Evolutionary conservation across 2,888 invertebrate species (phyloP).

Genomic region (Cheiracanthium punctorium): DNA sequence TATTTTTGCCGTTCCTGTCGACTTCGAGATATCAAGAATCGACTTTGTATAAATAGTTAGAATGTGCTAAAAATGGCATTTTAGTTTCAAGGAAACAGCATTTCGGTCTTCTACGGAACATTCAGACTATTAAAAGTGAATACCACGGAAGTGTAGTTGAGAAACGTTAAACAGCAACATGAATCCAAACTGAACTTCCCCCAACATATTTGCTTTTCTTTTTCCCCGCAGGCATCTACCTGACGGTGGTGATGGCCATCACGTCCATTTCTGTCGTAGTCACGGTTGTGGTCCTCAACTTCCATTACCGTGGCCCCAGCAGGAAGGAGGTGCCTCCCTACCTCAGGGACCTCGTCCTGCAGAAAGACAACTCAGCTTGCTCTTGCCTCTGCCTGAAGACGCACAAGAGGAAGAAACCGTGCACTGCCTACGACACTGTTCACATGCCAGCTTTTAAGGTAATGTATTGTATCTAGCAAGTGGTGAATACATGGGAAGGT

Average conservation of each 20-base stretch:
- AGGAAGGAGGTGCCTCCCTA: constrained; percentile 78
- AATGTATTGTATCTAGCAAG: no score
- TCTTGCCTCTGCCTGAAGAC: constrained; percentile 67
- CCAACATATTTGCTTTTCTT: neutral
- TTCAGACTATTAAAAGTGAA: no score
- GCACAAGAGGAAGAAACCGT: constrained; percentile 24
- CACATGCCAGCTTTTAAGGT: constrained; percentile 48
- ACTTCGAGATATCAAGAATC: no score
- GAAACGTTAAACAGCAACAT: no score
- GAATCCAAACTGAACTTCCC: no score
- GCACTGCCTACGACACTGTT: constrained; percentile 31
- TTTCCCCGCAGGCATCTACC: constrained; percentile 78
- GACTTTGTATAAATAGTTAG: no score
- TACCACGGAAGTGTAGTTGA: no score
- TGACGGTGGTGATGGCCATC: constrained; percentile 80
- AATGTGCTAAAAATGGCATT: no score
- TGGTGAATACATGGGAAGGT: no score
- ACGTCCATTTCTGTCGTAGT: constrained; percentile 79
- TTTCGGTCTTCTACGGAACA: no score
- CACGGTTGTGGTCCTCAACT: constrained; percentile 80
- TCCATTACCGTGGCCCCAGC: constrained; percentile 79
- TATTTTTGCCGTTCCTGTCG: no score
- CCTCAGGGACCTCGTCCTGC: constrained; percentile 74
- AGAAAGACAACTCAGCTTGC: constrained; percentile 52
- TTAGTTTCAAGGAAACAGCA: no score